Base-by-base conservation (phyloP, 1,140 invertebrate species). In the Phenacoccus solenopsis region DNA sequence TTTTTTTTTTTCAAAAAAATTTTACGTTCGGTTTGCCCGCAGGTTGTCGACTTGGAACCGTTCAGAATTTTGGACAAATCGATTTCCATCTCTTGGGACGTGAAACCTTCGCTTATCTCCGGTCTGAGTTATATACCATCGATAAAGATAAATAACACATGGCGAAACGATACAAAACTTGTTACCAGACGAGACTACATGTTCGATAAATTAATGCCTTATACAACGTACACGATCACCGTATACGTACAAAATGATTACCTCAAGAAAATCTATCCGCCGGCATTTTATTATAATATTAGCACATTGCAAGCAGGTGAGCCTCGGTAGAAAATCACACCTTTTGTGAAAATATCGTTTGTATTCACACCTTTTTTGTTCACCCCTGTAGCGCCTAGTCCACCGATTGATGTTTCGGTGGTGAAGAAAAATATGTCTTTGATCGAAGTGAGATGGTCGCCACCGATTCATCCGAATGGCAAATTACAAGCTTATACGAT, bases 141-240 rank as follows among this genome's bases (percentile, higher is more conserved):
- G 25, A 71, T 75, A 1, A 76, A 76, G 22, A 73, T 77, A 0
- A 76, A 76, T 27, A 74, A 72, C 1, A 75, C 74, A n/a, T 88
- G 85, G 86, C 80, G 73, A 12, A 87, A 87, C 74, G 76, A 78
- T 20, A 81, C 73, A 1, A 87, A 85, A 87, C n/a, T n/a, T n/a
- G 83, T 79, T 49, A 77, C 81, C 5, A 77, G 79, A 1, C 80
- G 76, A 1, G 77, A 79, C 21, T 84, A 82, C 75, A 81, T 79
- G 69, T 90, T 93, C 74, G 83, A 78, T 0, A 78, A 84, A 70
- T 78, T 93, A 1, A 79, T 83, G 71, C 85, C 91, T 0, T 89
- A 80, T 73, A 91, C 89, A 0, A 76, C 79, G 0, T 93, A 93
- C 75, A 90, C 91, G 74, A 79, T 91, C 59, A 91, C 88, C 0